Percentiles rank a stretch among this genome's conserved stretches.
phyloP scores from a whole-genome alignment of 2,888 invertebrate species.

The Acleris literana region DNA sequence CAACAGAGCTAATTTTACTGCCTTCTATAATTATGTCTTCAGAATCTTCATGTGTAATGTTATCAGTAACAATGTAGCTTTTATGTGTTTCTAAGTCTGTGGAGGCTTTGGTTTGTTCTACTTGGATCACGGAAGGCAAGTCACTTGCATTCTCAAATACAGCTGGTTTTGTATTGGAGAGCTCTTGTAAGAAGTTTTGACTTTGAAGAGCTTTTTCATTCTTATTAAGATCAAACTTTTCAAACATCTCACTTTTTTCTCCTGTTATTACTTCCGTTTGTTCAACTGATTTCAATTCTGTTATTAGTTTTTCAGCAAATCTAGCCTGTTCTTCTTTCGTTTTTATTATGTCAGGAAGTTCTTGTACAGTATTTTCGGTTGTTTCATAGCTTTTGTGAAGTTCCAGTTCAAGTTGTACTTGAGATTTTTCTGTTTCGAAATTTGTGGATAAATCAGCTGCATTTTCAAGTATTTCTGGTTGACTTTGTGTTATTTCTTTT shows the following conservation, averaged over 20 bases:
- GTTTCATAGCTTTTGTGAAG: slow-evolving; percentile 60
- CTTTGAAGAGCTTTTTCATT: slow-evolving; percentile 55
- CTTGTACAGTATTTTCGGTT: slow-evolving; percentile 55
- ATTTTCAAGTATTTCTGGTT: slow-evolving; percentile 4
- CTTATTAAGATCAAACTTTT: slow-evolving; percentile 40
- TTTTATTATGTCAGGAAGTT: slow-evolving; percentile 46
- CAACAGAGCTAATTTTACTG: slow-evolving; percentile 67
- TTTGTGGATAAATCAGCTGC: slow-evolving; percentile 19
- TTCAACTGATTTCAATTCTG: slow-evolving; percentile 58
- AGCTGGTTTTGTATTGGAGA: slow-evolving; percentile 52
- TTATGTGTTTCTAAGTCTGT: slow-evolving; percentile 58
- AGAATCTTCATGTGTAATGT: slow-evolving; percentile 70
- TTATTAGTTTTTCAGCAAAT: slow-evolving; percentile 51
- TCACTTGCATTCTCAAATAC: slow-evolving; percentile 55
- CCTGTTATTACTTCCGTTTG: slow-evolving; percentile 53
- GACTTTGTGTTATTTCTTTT: slow-evolving; percentile 53
- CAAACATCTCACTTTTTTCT: slow-evolving; percentile 52
- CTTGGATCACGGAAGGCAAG: slow-evolving; percentile 44
- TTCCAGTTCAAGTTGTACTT: slow-evolving; percentile 52
- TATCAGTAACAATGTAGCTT: slow-evolving; percentile 59
- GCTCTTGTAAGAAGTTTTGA: slow-evolving; percentile 55
- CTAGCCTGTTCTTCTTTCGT: slow-evolving; percentile 42
- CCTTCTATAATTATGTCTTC: slow-evolving; percentile 60
- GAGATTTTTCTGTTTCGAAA: slow-evolving; percentile 46
- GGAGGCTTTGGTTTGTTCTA: slow-evolving; percentile 52